phyloP scores from a whole-genome alignment of 2,113 vertebrate species.

The Puntigrus tetrazona region DNA sequence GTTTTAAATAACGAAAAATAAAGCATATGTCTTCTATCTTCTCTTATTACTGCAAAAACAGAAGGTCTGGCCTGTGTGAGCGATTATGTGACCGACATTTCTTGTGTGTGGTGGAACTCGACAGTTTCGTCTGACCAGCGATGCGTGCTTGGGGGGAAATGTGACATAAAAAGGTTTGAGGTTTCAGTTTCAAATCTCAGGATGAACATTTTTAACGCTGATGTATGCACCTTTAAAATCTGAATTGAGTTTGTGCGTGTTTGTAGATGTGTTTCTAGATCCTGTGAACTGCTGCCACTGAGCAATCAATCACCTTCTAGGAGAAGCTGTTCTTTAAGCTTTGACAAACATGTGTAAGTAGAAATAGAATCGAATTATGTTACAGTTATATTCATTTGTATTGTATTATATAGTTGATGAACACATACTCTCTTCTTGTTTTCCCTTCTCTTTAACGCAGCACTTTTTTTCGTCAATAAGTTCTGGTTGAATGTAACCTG shows the following conservation, averaged over 20 bases:
- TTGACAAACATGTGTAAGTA: slow-evolving; percentile 37
- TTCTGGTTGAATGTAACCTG: slow-evolving; percentile 56
- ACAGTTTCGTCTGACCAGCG: background rate
- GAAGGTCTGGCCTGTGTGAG: slow-evolving; percentile 41
- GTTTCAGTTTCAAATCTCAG: background rate
- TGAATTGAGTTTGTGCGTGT: background rate
- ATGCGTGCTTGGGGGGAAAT: background rate
- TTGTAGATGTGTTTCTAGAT: background rate
- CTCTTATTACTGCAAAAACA: background rate
- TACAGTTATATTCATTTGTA: no score
- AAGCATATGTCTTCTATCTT: background rate
- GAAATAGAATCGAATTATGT: background rate
- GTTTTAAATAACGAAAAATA: background rate
- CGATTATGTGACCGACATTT: slow-evolving; percentile 37
- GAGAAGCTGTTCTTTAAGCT: slow-evolving; percentile 65
- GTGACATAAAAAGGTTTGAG: background rate
- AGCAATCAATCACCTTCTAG: background rate
- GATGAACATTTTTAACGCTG: background rate
- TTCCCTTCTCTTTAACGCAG: slow-evolving; percentile 5
- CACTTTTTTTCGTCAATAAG: background rate
- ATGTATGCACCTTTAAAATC: background rate
- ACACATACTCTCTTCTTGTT: background rate
- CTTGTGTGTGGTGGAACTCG: slow-evolving; percentile 35
- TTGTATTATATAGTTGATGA: background rate
- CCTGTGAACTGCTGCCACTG: slow-evolving; percentile 60